phyloP scores from a whole-genome alignment of 2,797 vertebrate genomes.

The Sarcophilus harrisii region DNA sequence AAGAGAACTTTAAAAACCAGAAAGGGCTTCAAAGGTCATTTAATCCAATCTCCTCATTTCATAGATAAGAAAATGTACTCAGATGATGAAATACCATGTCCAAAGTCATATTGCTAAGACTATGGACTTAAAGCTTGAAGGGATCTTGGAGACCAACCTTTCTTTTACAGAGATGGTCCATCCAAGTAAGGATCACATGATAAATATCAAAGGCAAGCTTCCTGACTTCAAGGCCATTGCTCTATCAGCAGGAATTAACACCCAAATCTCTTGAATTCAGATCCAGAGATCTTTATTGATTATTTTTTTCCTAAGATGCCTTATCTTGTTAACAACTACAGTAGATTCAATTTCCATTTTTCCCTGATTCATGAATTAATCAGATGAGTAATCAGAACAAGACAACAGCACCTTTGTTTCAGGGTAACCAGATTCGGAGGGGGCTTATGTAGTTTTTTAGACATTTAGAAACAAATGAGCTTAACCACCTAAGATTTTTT shows the following conservation, averaged over 20 bases:
- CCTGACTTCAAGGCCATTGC: not conserved
- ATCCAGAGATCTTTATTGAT: not conserved
- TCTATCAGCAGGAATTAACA: not conserved
- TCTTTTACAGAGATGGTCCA: not conserved
- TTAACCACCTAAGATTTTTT: not conserved
- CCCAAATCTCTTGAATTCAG: not conserved
- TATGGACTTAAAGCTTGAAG: not conserved
- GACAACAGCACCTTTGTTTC: not conserved
- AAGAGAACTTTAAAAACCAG: not conserved
- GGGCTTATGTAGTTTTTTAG: not conserved
- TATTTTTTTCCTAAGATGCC: not conserved
- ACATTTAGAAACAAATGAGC: not conserved
- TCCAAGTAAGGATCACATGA: not conserved
- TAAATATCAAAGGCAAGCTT: not conserved
- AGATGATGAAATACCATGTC: not conserved
- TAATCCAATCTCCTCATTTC: not conserved
- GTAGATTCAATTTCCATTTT: not conserved
- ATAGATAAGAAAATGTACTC: not conserved
- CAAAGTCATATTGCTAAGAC: not conserved
- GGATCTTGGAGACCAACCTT: not conserved
- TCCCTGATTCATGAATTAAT: not conserved
- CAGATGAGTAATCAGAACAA: not conserved
- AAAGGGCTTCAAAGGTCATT: not conserved
- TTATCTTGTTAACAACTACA: not conserved
- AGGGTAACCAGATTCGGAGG: not conserved